These are phyloP conservation scores for Mola mola DNA, from an alignment of 2,113 vertebrate species.

Conservation along the genomic window DNA sequence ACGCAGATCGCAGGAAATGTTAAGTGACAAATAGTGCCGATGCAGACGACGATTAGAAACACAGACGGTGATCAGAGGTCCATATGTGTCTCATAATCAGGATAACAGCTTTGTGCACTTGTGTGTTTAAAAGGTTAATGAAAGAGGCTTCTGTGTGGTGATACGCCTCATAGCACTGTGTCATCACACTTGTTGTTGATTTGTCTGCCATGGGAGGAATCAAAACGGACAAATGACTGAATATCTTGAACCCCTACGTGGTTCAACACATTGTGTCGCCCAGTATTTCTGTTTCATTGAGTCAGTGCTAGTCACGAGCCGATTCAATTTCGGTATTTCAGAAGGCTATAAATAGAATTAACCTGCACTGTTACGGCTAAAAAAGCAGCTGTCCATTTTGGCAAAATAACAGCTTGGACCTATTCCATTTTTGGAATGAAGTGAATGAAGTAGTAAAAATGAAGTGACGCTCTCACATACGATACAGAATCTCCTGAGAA, in stretches of 20 bases:
- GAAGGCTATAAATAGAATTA: too few relatives aligned
- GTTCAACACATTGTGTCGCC: too few relatives aligned
- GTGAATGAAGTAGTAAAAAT: too few relatives aligned
- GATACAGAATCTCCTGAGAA: too few relatives aligned
- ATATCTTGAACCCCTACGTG: background rate
- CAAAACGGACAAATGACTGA: background rate
- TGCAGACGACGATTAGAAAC: conserved; percentile 16
- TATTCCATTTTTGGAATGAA: too few relatives aligned
- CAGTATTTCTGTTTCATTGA: too few relatives aligned
- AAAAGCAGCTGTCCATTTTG: conserved; percentile 4
- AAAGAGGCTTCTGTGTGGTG: conserved; percentile 25
- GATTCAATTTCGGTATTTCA: too few relatives aligned
- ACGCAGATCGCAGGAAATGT: background rate
- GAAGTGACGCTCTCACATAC: too few relatives aligned
- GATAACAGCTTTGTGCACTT: conserved; percentile 45
- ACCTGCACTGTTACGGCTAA: background rate
- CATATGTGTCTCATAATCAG: conserved; percentile 63
- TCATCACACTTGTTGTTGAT: conserved; percentile 28
- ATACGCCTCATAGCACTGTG: conserved; percentile 15
- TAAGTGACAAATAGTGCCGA: conserved; percentile 5
- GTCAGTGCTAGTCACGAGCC: too few relatives aligned
- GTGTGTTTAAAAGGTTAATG: conserved; percentile 40
- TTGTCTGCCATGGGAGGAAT: conserved; percentile 30
- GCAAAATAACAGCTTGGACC: background rate
- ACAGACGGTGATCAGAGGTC: conserved; percentile 35